Evolutionary conservation across 2,888 invertebrate genomes (phyloP).

Genomic region (Yponomeuta malinellus): DNA sequence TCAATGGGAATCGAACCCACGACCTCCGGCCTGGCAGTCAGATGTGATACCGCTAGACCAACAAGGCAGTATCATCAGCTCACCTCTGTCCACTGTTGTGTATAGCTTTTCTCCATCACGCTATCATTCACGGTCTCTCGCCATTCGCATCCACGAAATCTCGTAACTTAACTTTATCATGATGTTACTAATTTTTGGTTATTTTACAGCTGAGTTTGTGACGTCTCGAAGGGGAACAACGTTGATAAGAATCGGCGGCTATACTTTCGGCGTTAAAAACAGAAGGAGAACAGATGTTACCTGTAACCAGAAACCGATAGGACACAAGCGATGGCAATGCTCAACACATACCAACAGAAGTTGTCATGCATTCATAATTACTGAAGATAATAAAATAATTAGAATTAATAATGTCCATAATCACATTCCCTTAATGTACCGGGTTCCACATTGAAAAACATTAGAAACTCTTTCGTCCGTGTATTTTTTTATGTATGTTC

Average conservation of each 20-base stretch:
- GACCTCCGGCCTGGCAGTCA: too few species aligned
- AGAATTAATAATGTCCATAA: constrained; percentile 11
- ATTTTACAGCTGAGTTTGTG: constrained; percentile 20
- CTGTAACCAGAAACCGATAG: background rate
- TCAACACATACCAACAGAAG: constrained; percentile 33
- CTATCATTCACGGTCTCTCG: too few species aligned
- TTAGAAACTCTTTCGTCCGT: background rate
- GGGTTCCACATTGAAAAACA: background rate
- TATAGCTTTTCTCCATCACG: too few species aligned
- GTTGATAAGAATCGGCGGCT: constrained; percentile 28
- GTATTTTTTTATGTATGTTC: too few species aligned
- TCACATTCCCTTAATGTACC: background rate
- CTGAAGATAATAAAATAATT: constrained; percentile 21
- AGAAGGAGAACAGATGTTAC: constrained; percentile 22
- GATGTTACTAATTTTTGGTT: background rate
- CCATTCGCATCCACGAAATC: too few species aligned
- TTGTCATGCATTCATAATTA: constrained; percentile 33
- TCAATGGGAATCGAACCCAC: too few species aligned
- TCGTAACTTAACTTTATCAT: too few species aligned
- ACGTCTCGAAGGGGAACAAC: constrained; percentile 30
- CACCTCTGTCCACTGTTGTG: too few species aligned
- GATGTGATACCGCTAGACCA: too few species aligned
- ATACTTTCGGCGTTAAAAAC: constrained; percentile 25
- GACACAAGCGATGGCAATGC: constrained; percentile 37
- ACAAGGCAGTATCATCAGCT: too few species aligned